Evolutionary conservation across 2,888 invertebrate species (phyloP), one percentile per base, ranked within the genome.

Genomic region (Caenorhabditis angaria): DNA sequence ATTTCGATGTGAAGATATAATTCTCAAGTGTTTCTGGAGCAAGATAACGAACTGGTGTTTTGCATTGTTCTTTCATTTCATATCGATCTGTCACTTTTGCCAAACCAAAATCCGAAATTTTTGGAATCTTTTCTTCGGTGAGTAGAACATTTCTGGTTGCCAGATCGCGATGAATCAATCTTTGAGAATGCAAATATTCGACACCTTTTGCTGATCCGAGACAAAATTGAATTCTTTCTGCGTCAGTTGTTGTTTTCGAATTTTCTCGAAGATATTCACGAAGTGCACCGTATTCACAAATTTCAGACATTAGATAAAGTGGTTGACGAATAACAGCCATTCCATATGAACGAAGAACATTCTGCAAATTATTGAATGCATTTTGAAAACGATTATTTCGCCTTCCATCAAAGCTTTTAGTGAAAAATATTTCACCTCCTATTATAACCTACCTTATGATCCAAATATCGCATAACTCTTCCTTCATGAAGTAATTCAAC

Each of bases 171-270:
- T 66, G 66, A 53, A 66, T 66, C 27, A 55, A 29, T 22, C 50
- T 55, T 25, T 65, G 56, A 18, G 54, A 25, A 25, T 70, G 70
- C 35, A 70, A 24, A 58, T 70, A 70, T 27, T 70, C 76, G 29
- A 79, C 53, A 5, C 79, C 70, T 24, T 60, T 22, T 4, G 58
- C 59, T 27, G 68, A 51, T 20, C 65, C 67, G n/a, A 67, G 29
- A 50, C 60, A 53, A 20, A 62, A 58, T n/a, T 54, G 20, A 3
- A 64, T 10, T 18, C 47, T 25, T 6, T 64, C 64, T 1, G 64
- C 58, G 5, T 25, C 20, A 8, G 57, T 62, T 5, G 55, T 4
- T 4, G 54, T 62, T 25, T 35, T 47, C n/a, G 50, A 25, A 28
- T 62, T 27, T 29, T 62, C 62, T n/a, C 54, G 54, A 3, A 62